Percentiles rank a stretch among this genome's conserved stretches.
phyloP scores from a whole-genome alignment of 2,797 vertebrate genomes.

The Amphiprion clarkii region DNA sequence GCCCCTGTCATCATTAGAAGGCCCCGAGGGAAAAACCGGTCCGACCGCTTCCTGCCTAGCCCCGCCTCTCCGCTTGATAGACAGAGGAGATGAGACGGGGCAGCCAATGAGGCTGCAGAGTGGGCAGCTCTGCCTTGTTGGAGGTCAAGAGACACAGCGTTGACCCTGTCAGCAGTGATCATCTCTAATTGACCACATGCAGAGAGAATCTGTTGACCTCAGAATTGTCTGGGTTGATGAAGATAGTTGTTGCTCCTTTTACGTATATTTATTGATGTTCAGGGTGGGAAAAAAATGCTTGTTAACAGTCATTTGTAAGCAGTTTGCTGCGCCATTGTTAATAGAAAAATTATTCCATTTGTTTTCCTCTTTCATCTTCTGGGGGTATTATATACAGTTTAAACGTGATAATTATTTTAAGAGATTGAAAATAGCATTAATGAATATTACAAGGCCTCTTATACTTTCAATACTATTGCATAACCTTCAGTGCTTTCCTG shows the following conservation, averaged over 20 bases:
- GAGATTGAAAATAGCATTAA: constrained; percentile 29
- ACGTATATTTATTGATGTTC: constrained; percentile 32
- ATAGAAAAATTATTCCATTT: constrained; percentile 42
- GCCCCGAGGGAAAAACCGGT: constrained; percentile 28
- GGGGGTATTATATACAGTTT: constrained; percentile 41
- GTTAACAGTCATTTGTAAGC: constrained; percentile 17
- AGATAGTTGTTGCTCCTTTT: constrained; percentile 8
- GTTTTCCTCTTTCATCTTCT: constrained; percentile 44
- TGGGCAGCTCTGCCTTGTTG: constrained; percentile 17
- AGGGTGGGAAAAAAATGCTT: not conserved
- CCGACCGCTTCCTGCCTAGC: constrained; percentile 25
- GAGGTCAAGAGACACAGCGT: constrained; percentile 25
- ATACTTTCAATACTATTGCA: constrained; percentile 11
- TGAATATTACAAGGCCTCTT: constrained; percentile 35
- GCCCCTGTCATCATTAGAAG: constrained; percentile 71
- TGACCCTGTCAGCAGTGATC: constrained; percentile 41
- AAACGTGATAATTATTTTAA: constrained; percentile 15
- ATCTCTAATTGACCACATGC: constrained; percentile 52
- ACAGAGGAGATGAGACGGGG: constrained; percentile 9
- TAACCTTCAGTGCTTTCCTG: constrained; percentile 17
- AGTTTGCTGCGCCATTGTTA: constrained; percentile 23
- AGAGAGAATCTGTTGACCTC: constrained; percentile 28
- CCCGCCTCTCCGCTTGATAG: constrained; percentile 33
- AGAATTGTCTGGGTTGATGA: constrained; percentile 18
- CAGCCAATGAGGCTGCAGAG: constrained; percentile 23